Percentiles rank a stretch among this genome's conserved stretches.
These are phyloP conservation scores for Emydoidea blandingii DNA, from an alignment of 2,797 vertebrate species.

Conservation along the genomic window DNA sequence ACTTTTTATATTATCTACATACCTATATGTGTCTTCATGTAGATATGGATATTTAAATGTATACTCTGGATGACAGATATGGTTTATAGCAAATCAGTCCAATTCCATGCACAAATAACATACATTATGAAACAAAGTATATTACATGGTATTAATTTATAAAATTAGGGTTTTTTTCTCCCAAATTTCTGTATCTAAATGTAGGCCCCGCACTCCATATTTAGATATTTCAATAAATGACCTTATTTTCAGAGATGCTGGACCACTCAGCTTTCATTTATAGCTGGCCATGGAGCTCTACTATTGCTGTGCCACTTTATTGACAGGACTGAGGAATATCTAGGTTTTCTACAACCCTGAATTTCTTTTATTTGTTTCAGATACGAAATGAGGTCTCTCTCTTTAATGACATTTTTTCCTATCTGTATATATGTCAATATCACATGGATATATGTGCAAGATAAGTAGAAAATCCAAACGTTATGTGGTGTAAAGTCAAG, in stretches of 20 bases:
- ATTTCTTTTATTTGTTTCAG: conserved; percentile 61
- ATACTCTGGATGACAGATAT: not conserved
- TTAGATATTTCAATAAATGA: not conserved
- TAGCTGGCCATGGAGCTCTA: not conserved
- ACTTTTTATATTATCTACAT: not conserved
- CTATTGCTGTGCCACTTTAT: not conserved
- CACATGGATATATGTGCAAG: not conserved
- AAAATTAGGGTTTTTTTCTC: not conserved
- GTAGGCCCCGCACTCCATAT: not conserved
- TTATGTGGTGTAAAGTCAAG: not conserved
- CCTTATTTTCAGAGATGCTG: not conserved
- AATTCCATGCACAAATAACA: not conserved
- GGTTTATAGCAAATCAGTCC: not conserved
- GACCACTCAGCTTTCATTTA: not conserved
- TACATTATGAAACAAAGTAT: not conserved
- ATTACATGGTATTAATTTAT: not conserved
- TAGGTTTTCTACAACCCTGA: conserved; percentile 53
- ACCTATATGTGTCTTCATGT: not conserved
- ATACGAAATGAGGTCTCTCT: conserved; percentile 20
- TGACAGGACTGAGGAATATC: conserved; percentile 16
- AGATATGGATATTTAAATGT: not conserved
- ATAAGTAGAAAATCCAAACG: not conserved
- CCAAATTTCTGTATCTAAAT: not conserved
- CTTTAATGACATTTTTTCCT: not conserved
- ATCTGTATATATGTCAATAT: not conserved